phyloP scores from a whole-genome alignment of 1,140 invertebrate species.

The Lamellibrachia luymesi region DNA sequence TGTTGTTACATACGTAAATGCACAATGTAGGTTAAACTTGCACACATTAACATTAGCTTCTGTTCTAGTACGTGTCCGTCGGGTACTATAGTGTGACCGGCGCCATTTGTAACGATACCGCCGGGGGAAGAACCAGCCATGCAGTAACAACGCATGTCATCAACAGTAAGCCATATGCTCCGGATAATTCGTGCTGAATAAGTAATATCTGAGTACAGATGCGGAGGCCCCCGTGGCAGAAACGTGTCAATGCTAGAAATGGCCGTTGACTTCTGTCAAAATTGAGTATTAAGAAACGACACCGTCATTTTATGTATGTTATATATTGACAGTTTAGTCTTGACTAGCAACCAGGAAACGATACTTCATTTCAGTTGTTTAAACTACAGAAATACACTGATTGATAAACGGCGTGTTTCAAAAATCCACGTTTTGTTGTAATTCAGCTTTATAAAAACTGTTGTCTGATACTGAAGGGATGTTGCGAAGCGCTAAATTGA shows the following conservation, averaged over 20 bases:
- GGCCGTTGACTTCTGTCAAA: background rate
- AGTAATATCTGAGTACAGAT: background rate
- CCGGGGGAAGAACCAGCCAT: background rate
- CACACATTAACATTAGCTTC: background rate
- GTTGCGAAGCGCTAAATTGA: too few relatives aligned
- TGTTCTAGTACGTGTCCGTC: background rate
- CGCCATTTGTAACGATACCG: background rate
- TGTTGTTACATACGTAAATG: background rate
- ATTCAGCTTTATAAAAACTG: too few relatives aligned
- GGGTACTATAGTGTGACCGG: background rate
- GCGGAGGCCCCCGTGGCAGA: background rate
- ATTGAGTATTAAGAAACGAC: background rate
- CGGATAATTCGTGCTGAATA: background rate
- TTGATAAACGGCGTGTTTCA: too few relatives aligned
- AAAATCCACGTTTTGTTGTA: too few relatives aligned
- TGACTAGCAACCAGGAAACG: background rate
- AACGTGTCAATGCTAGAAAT: background rate
- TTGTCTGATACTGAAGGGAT: too few relatives aligned
- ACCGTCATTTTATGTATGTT: background rate
- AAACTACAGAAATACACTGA: too few relatives aligned
- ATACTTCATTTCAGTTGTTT: too few relatives aligned
- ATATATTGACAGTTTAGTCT: background rate
- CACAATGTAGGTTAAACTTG: background rate
- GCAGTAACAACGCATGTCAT: background rate
- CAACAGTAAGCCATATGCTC: background rate